Percentiles rank a stretch among this genome's conserved stretches.
Evolutionary conservation across 53 echinoderm and acorn worm species (phyloP).

Genomic region (Henricia sp.): DNA sequence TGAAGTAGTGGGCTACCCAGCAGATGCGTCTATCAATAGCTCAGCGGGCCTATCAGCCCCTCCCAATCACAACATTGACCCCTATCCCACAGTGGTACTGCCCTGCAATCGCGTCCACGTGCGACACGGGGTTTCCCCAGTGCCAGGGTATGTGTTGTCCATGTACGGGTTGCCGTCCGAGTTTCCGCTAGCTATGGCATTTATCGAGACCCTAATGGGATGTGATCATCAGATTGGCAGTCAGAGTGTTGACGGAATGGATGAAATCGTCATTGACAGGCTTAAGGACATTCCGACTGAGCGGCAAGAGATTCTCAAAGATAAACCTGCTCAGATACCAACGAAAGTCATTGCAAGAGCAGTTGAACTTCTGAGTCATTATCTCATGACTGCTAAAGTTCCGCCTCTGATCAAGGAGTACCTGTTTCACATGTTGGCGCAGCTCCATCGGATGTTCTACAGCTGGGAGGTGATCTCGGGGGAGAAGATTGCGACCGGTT

Average conservation of each 20-base stretch:
- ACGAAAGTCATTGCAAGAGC: constrained; percentile 62
- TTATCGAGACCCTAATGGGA: constrained; percentile 79
- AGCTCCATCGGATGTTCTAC: constrained; percentile 73
- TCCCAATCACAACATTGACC: constrained; percentile 72
- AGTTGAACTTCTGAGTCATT: constrained; percentile 73
- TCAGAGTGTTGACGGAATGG: constrained; percentile 50
- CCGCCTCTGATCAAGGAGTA: constrained; percentile 83
- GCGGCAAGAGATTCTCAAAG: constrained; percentile 74
- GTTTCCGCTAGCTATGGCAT: constrained; percentile 83
- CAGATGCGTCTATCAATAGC: constrained; percentile 76
- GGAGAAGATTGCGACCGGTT: constrained; percentile 62
- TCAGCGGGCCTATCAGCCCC: constrained; percentile 80
- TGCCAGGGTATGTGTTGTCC: constrained; percentile 68
- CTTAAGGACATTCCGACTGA: constrained; percentile 53
- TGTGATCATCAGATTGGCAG: constrained; percentile 60
- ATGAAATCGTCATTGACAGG: constrained; percentile 59
- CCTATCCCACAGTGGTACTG: constrained; percentile 75
- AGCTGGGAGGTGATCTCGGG: constrained; percentile 65
- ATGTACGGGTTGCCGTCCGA: constrained; percentile 81
- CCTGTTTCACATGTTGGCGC: constrained; percentile 81
- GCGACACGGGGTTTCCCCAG: constrained; percentile 77
- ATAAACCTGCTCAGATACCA: constrained; percentile 62
- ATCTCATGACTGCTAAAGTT: constrained; percentile 64
- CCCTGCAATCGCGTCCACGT: constrained; percentile 82
- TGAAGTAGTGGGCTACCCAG: constrained; percentile 86